Conservation (phyloP, 2,888 invertebrate species). For the Epinotia brunnichana region DNA sequence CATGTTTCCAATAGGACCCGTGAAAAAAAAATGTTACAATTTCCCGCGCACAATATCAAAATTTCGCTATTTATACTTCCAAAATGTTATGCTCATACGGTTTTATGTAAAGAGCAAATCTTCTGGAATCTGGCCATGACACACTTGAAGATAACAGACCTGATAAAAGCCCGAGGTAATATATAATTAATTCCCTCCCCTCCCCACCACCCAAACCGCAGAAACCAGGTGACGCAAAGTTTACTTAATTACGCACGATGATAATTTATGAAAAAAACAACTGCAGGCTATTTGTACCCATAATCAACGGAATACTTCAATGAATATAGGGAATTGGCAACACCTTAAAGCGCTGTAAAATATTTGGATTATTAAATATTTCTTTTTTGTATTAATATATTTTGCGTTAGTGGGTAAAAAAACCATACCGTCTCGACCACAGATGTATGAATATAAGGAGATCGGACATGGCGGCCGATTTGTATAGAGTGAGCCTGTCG, state of each 20-base stretch:
- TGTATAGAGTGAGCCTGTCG: too few relatives aligned
- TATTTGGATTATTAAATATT: neutral
- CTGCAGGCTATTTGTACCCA: slow-evolving; percentile 5
- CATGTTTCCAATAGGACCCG: too few relatives aligned
- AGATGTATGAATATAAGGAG: too few relatives aligned
- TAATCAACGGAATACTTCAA: neutral
- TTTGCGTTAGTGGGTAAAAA: too few relatives aligned
- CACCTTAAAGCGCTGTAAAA: neutral
- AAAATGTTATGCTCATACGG: neutral
- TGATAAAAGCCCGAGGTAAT: slow-evolving; percentile 38
- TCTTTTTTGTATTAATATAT: too few relatives aligned
- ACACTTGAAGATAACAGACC: slow-evolving; percentile 35
- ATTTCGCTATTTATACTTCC: neutral
- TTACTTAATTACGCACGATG: slow-evolving; percentile 38
- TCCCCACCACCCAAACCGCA: slow-evolving; percentile 6
- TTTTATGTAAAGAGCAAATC: slow-evolving; percentile 28
- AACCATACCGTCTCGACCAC: too few relatives aligned
- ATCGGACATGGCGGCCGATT: too few relatives aligned
- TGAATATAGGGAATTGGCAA: neutral
- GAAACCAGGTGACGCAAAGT: slow-evolving; percentile 39
- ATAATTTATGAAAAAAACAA: slow-evolving; percentile 27
- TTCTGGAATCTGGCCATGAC: slow-evolving; percentile 29
- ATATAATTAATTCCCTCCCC: slow-evolving; percentile 24
- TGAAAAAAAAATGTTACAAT: too few relatives aligned
- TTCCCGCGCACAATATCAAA: neutral